These are phyloP conservation scores for Neocrepidodera transversa DNA, from an alignment of 2,888 invertebrate species.

Conservation along the genomic window DNA sequence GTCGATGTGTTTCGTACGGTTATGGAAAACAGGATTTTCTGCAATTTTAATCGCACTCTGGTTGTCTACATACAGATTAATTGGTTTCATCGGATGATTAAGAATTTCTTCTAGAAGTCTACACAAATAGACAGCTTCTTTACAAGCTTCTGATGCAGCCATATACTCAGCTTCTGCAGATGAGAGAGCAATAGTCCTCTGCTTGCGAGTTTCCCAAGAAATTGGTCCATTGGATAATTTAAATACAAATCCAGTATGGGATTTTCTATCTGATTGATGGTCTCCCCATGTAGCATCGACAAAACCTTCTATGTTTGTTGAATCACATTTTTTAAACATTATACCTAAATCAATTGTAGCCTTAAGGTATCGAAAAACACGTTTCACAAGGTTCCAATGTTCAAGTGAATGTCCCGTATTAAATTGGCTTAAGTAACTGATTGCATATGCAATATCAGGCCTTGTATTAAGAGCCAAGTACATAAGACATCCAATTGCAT, in stretches of 20 bases:
- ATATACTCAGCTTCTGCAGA: constrained; percentile 23
- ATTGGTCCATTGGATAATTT: too few species aligned
- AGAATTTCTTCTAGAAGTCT: background rate
- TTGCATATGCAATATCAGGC: constrained; percentile 41
- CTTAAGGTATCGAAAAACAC: constrained; percentile 27
- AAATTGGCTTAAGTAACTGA: constrained; percentile 40
- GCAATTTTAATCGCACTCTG: background rate
- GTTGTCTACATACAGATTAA: background rate
- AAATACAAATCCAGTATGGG: constrained; percentile 1
- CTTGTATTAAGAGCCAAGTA: constrained; percentile 35
- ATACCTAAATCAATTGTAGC: constrained; percentile 21
- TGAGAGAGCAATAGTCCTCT: constrained; percentile 48
- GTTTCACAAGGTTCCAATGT: constrained; percentile 36
- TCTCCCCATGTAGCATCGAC: constrained; percentile 22
- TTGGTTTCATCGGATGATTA: background rate
- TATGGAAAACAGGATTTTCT: background rate
- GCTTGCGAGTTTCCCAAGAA: constrained; percentile 4
- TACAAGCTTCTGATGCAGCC: background rate
- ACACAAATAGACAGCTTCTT: background rate
- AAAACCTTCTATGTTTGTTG: constrained; percentile 4
- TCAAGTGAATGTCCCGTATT: constrained; percentile 31
- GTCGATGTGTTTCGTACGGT: constrained; percentile 28
- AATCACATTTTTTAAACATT: background rate
- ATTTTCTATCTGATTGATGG: background rate
- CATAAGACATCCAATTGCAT: constrained; percentile 37